Evolutionary conservation across 2,888 invertebrate genomes (phyloP), one percentile per base, ranked within the genome.

Genomic region (Nomada ruficornis): DNA sequence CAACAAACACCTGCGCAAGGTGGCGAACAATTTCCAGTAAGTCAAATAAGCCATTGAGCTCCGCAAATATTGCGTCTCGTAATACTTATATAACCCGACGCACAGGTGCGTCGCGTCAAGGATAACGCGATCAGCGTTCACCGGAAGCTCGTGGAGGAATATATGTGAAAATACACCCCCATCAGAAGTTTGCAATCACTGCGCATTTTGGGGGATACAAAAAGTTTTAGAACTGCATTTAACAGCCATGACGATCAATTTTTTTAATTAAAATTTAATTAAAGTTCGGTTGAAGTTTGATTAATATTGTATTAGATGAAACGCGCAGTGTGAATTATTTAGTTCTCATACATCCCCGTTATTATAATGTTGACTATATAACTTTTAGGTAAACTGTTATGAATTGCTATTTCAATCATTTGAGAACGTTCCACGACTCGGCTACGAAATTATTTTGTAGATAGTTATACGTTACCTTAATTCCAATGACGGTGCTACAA

Each of bases 21-120:
- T 42, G 26, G 26, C 67, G 29, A 76, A 76, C 78, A 79, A 79
- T 76, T 26, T 63, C 76, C 65, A 26, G 50, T 70, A 42, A 67
- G 65, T 26, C 60, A 77, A 80, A 77, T 70, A 80, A 80, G 50
- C 64, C 47, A 77, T 80, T 54, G 69, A 44, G 70, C 52, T 47
- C 20, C 13, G 29, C 77, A 71, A 77, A 71, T 67, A 80, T 77
- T 65, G 47, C 70, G 20, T 36, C 29, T 47, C 18, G 70, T 71
- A 80, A 77, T 67, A 67, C 77, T 80, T 77, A 70, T 13, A 71
- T 47, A 60, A 26, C 42, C 47, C 26, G 57, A 55, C 50, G 68
- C 68, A 55, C 68, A 75, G 68, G 57, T 69, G 55, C 26, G 57
- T 64, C 57, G 20, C 52, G 59, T 76, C 59, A 64, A 79, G 76